A percentile compares a stretch with the other conserved stretches of the same genome.
Conservation (phyloP, 2,888 invertebrate species). For the Podotricha telesiphe region DNA sequence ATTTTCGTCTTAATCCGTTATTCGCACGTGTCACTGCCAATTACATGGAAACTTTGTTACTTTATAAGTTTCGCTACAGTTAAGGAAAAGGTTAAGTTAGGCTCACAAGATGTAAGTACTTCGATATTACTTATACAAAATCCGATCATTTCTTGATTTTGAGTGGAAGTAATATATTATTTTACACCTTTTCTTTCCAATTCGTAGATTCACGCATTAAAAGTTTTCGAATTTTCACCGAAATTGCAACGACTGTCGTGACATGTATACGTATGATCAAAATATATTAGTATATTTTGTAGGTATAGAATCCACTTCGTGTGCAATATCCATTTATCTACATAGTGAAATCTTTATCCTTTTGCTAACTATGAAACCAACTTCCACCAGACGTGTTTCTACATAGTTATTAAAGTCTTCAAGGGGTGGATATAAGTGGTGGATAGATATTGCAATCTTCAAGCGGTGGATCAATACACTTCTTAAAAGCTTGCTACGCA, state of each 20-base stretch:
- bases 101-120: not conserved
- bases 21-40: slow-evolving; percentile 17
- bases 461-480: too few relatives aligned
- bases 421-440: too few relatives aligned
- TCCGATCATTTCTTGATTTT: not conserved
- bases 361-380: too few relatives aligned
- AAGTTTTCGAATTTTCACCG: not conserved
- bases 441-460: too few relatives aligned
- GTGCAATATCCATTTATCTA: too few relatives aligned
- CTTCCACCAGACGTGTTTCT: too few relatives aligned
- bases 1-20: slow-evolving; percentile 8
- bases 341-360: not conserved
- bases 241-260: not conserved
- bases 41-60: slow-evolving; percentile 17
- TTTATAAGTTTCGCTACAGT: not conserved
- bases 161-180: not conserved
- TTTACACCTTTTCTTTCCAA: not conserved
- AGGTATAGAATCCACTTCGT: not conserved
- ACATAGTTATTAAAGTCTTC: too few relatives aligned
- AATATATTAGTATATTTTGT: not conserved
- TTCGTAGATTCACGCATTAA: too few relatives aligned
- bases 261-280: not conserved
- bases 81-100: not conserved
- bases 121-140: not conserved
- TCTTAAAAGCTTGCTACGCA: too few relatives aligned